Conservation (phyloP, 2,113 vertebrate species). For the Bubo scandiacus region DNA sequence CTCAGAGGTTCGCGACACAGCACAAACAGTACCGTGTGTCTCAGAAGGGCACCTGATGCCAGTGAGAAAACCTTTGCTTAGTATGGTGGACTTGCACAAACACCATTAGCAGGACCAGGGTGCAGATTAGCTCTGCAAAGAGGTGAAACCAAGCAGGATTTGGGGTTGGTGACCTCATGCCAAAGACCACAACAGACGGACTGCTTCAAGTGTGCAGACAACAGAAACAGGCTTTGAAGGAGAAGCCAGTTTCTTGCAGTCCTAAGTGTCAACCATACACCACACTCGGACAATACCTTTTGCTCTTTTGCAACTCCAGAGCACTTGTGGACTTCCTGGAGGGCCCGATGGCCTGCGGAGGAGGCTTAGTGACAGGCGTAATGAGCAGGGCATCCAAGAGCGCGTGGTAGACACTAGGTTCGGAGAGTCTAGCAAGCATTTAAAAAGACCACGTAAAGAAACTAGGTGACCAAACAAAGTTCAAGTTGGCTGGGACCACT, state of each 20-base stretch:
- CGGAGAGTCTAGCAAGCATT: constrained; percentile 61
- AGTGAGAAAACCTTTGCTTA: background rate
- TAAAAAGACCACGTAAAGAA: constrained; percentile 20
- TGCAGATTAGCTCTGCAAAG: background rate
- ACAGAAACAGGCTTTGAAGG: background rate
- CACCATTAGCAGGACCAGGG: background rate
- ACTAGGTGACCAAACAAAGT: background rate
- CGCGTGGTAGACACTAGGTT: constrained; percentile 51
- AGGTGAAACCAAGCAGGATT: background rate
- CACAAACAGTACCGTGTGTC: background rate
- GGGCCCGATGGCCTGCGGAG: constrained; percentile 44
- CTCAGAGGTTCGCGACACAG: accelerated
- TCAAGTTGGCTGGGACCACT: background rate
- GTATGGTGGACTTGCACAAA: background rate
- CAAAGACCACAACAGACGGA: background rate
- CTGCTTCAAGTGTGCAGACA: background rate
- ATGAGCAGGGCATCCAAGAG: constrained; percentile 82
- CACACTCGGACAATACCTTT: constrained; percentile 51
- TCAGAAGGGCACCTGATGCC: background rate
- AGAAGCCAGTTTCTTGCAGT: background rate
- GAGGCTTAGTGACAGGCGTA: constrained; percentile 66
- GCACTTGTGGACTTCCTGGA: constrained; percentile 63
- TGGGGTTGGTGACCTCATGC: background rate
- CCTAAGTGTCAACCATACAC: background rate
- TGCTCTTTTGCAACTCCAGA: constrained; percentile 58